Evolutionary conservation across 2,888 invertebrate species (phyloP).

Genomic region (Tyria jacobaeae): DNA sequence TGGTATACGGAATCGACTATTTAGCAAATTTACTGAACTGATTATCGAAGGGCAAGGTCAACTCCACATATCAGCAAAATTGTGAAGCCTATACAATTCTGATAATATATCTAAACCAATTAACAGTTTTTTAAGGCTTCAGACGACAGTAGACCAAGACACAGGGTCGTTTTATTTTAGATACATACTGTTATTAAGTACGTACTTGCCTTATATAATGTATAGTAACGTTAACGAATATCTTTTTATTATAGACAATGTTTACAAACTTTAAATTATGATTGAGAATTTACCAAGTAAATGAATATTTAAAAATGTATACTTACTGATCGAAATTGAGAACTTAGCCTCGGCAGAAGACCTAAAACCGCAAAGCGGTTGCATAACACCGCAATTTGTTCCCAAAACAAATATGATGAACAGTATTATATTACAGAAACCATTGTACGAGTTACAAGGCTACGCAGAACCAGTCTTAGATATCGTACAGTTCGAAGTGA

Average conservation of each 20-base stretch:
- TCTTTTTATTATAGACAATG: too few species aligned
- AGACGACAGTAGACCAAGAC: background rate
- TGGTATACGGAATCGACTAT: background rate
- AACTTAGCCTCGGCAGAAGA: slow-evolving; percentile 7
- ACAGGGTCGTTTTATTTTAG: slow-evolving; percentile 1
- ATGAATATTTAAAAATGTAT: too few species aligned
- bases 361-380: slow-evolving; percentile 30
- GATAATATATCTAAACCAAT: slow-evolving; percentile 17
- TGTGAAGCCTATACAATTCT: slow-evolving; percentile 17
- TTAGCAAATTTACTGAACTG: too few species aligned
- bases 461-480: slow-evolving; percentile 27
- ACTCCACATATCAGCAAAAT: slow-evolving; percentile 9
- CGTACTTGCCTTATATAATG: too few species aligned
- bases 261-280: too few species aligned
- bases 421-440: slow-evolving; percentile 41
- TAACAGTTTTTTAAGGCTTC: slow-evolving; percentile 16
- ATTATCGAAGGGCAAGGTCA: slow-evolving; percentile 9
- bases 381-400: slow-evolving; percentile 30
- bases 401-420: slow-evolving; percentile 29
- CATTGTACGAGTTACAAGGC: slow-evolving; percentile 48
- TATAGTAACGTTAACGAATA: background rate
- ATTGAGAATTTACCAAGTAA: background rate
- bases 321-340: background rate
- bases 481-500: slow-evolving; percentile 8
- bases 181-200: too few species aligned